Evolutionary conservation across 2,113 vertebrate genomes (phyloP), one percentile per base, ranked within the genome.

Genomic region (Gorsachius goisagi): DNA sequence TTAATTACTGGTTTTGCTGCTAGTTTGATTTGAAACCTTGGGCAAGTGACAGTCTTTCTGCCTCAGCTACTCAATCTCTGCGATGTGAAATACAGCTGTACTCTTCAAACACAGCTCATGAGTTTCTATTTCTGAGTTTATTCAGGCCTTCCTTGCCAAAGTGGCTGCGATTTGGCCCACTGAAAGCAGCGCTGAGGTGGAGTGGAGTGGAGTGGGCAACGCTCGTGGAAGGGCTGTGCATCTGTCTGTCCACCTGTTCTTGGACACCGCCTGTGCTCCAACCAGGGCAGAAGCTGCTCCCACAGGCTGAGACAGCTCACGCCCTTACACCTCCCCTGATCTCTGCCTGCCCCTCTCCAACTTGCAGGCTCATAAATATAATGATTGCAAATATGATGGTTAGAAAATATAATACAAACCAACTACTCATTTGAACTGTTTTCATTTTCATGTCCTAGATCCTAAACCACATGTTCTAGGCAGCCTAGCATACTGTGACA

Each of bases 171-270:
- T 2, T 2, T 41, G 47, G 17, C 52, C 8, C 18, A 14, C 7
- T 23, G 71, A 45, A 69, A 63, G 63, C 45, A 58, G 28, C 2
- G 5, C n/a, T 44, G 75, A 44, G 50, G 18, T 6, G 78, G 26
- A 50, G 47, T 6, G 55, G 55, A 12, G 55, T 33, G 15, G 74
- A 27, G 69, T 2, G 20, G 63, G 55, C 41, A 74, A 11, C 0
- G 1, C 15, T 64, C 2, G 2, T 3, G 37, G 37, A 45, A 78
- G 15, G 22, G n/a, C 28, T 41, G 37, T 7, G 47, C 6, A 32
- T 45, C 41, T 0, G 0, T n/a, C 41, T 0, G 0, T n/a, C n/a
- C 17, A 2, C 15, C 32, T 16, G 41, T 3, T 33, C 23, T 33
- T 2, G 3, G 12, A 7, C 15, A 1, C 4, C 7, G 9, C 20